These are phyloP conservation scores for Borostomias antarcticus DNA, from an alignment of 2,797 vertebrate species.

Conservation along the genomic window DNA sequence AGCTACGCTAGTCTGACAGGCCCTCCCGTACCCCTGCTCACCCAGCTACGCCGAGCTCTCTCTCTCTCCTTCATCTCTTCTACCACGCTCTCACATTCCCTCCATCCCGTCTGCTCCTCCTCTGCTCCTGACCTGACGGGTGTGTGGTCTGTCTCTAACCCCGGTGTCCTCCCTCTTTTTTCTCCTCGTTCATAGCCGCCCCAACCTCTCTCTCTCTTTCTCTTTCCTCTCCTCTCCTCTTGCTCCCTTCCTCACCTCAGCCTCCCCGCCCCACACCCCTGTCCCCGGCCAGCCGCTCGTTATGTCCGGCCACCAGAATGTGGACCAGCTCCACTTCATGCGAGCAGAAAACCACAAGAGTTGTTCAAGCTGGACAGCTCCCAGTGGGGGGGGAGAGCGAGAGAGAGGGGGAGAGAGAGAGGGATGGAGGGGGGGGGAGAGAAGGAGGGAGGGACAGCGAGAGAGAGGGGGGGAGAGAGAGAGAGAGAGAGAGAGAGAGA, in stretches of 20 bases:
- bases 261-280: slow-evolving; percentile 77
- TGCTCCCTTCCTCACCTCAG: slow-evolving; percentile 71
- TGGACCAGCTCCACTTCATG: slow-evolving; percentile 89
- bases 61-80: background rate
- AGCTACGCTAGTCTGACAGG: no score
- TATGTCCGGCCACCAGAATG: slow-evolving; percentile 85
- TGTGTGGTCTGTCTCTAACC: slow-evolving; percentile 43
- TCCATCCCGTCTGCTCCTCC: background rate
- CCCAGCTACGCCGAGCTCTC: no score
- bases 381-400: slow-evolving; percentile 71
- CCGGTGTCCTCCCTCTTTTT: slow-evolving; percentile 27
- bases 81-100: slow-evolving; percentile 3
- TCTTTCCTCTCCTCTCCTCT: slow-evolving; percentile 34
- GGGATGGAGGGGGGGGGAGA: slow-evolving; percentile 35
- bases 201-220: slow-evolving; percentile 9
- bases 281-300: slow-evolving; percentile 86
- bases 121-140: slow-evolving; percentile 15
- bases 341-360: slow-evolving; percentile 86
- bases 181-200: background rate
- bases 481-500: slow-evolving; percentile 2
- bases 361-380: slow-evolving; percentile 80
- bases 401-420: slow-evolving; percentile 57
- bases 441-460: background rate
- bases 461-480: background rate
- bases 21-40: no score